These are phyloP conservation scores for Ceraclea dissimilis DNA, from an alignment of 2,888 invertebrate species.

Conservation along the genomic window DNA sequence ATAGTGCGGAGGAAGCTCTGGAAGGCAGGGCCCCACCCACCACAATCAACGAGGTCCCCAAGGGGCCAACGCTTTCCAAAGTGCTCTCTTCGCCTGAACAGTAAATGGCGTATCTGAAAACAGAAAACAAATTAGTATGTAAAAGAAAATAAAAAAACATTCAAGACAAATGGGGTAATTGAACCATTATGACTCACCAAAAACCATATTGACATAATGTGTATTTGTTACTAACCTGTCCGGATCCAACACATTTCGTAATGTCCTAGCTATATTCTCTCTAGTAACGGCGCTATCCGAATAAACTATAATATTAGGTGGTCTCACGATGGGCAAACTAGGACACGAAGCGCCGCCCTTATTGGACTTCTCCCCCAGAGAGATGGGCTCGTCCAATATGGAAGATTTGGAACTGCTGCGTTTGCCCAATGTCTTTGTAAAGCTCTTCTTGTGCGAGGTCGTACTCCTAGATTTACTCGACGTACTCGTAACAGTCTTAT, in stretches of 20 bases:
- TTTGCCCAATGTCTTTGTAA: conserved; percentile 22
- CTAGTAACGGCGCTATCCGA: conserved; percentile 69
- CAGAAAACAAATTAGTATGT: no score
- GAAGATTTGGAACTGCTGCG: conserved; percentile 23
- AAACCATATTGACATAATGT: neutral
- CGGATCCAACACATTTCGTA: conserved; percentile 60
- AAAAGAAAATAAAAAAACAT: neutral
- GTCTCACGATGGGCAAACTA: conserved; percentile 22
- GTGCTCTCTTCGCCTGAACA: conserved; percentile 36
- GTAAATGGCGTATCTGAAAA: conserved; percentile 40
- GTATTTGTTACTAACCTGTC: conserved; percentile 49
- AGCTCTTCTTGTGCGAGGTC: conserved; percentile 18
- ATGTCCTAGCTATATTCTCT: conserved; percentile 64
- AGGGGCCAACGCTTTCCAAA: conserved; percentile 49
- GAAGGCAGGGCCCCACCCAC: conserved; percentile 69
- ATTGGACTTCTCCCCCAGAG: conserved; percentile 19
- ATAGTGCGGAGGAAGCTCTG: conserved; percentile 55
- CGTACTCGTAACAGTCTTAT: conserved; percentile 17
- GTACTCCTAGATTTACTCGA: conserved; percentile 18
- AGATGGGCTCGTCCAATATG: conserved; percentile 23
- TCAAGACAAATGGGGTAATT: neutral
- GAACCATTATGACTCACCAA: neutral
- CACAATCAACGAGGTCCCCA: conserved; percentile 64
- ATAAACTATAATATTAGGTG: conserved; percentile 74
- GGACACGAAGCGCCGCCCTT: conserved; percentile 24